phyloP scores from a whole-genome alignment of 1,140 invertebrate species.

The Lordiphosa collinella region DNA sequence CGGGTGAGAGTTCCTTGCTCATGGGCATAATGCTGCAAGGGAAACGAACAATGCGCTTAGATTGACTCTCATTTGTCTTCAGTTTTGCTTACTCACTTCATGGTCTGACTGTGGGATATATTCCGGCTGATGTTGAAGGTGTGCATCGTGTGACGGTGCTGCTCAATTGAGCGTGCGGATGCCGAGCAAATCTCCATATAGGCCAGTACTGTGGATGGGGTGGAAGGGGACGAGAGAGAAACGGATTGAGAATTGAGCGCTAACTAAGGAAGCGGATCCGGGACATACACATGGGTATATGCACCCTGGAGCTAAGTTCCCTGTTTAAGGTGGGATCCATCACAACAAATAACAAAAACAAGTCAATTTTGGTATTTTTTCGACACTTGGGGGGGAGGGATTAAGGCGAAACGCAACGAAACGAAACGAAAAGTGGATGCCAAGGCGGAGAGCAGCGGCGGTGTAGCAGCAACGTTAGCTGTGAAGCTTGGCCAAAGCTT shows the following conservation, averaged over 20 bases:
- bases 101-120: slow-evolving; percentile 77
- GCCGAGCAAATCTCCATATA: slow-evolving; percentile 97
- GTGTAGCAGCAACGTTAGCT: slow-evolving; percentile 4
- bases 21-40: slow-evolving; percentile 49
- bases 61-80: no score
- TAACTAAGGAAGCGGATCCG: background rate
- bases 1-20: slow-evolving; percentile 66
- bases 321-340: slow-evolving; percentile 13
- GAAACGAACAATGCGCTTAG: background rate
- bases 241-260: background rate
- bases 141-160: slow-evolving; percentile 86
- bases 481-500: slow-evolving; percentile 5
- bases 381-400: background rate
- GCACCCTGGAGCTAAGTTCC: slow-evolving; percentile 1
- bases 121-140: slow-evolving; percentile 84
- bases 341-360: slow-evolving; percentile 44
- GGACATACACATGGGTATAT: slow-evolving; percentile 3
- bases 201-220: slow-evolving; percentile 93
- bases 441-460: slow-evolving; percentile 4
- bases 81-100: slow-evolving; percentile 58
- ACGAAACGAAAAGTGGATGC: slow-evolving; percentile 13
- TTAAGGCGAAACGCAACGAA: slow-evolving; percentile 9
- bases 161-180: slow-evolving; percentile 81
- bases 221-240: slow-evolving; percentile 35
- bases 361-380: slow-evolving; percentile 1